Conservation (phyloP, 1,140 invertebrate genomes). For the Chrysomallon squamiferum region DNA sequence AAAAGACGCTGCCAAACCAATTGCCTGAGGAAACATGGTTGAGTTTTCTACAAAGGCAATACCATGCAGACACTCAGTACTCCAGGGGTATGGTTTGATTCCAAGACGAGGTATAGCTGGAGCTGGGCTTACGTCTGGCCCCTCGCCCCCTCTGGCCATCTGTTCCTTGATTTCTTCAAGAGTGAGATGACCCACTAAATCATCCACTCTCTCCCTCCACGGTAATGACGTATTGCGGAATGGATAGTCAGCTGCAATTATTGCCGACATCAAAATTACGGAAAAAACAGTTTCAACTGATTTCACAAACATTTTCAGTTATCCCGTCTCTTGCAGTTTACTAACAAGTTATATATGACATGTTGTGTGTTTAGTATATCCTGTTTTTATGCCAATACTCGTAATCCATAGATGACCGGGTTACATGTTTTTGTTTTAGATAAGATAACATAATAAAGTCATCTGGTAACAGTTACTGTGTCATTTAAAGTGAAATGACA, state of each 20-base stretch:
- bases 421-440: too few relatives aligned
- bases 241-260: conserved; percentile 15
- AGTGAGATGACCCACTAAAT: conserved; percentile 27
- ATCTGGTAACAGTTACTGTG: too few relatives aligned
- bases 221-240: conserved; percentile 21
- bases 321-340: too few relatives aligned
- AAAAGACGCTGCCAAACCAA: conserved; percentile 58
- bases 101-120: conserved; percentile 49
- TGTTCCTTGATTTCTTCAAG: conserved; percentile 29
- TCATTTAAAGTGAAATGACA: too few relatives aligned
- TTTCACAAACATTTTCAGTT: too few relatives aligned
- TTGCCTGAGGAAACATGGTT: conserved; percentile 55
- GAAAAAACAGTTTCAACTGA: too few relatives aligned
- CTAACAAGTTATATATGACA: too few relatives aligned
- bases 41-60: conserved; percentile 43
- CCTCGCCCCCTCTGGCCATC: conserved; percentile 18
- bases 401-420: too few relatives aligned
- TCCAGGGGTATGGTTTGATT: conserved; percentile 53
- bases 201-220: conserved; percentile 30
- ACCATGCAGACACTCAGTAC: conserved; percentile 56
- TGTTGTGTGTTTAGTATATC: too few relatives aligned
- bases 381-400: too few relatives aligned
- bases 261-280: too few relatives aligned
- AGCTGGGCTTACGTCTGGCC: conserved; percentile 31
- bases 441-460: too few relatives aligned